Evolutionary conservation across 2,113 vertebrate genomes (phyloP).

Genomic region (Alosa alosa): DNA sequence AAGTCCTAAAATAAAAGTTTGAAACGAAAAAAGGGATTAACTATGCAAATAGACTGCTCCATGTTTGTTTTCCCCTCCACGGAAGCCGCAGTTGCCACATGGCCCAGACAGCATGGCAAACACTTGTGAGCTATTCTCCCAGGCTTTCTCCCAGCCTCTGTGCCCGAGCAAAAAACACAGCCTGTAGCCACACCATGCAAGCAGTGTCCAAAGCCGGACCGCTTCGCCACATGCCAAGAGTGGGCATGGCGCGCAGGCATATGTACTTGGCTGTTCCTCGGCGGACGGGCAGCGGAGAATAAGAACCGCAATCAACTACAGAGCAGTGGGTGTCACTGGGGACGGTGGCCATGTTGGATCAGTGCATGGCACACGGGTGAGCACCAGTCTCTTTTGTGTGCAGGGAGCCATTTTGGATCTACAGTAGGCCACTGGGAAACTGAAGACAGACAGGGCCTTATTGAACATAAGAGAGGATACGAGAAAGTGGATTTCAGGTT

Average conservation of each 20-base stretch:
- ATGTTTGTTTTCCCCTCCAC: background rate
- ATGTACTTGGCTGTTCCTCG: constrained; percentile 49
- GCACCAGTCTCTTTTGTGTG: background rate
- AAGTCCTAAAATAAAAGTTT: constrained; percentile 2
- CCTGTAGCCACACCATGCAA: constrained; percentile 35
- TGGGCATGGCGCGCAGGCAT: constrained; percentile 35
- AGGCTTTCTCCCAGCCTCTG: background rate
- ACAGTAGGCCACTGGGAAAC: background rate
- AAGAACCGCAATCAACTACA: constrained; percentile 54
- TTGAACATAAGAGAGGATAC: background rate
- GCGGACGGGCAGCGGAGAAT: constrained; percentile 45
- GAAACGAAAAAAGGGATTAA: background rate
- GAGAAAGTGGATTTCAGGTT: background rate
- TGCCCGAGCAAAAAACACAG: constrained; percentile 43
- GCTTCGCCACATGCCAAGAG: constrained; percentile 38
- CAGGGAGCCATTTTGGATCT: background rate
- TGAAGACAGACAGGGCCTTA: background rate
- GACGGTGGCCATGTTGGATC: constrained; percentile 19
- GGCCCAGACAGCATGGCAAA: background rate
- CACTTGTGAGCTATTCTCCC: background rate
- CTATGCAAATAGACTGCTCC: background rate
- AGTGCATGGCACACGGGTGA: background rate
- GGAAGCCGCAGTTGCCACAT: background rate
- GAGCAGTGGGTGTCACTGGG: constrained; percentile 34
- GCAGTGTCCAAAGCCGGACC: constrained; percentile 35